Percentiles rank a stretch among this genome's conserved stretches.
These are phyloP conservation scores for Schizotus pectinicornis DNA, from an alignment of 2,888 invertebrate genomes.

Conservation along the genomic window DNA sequence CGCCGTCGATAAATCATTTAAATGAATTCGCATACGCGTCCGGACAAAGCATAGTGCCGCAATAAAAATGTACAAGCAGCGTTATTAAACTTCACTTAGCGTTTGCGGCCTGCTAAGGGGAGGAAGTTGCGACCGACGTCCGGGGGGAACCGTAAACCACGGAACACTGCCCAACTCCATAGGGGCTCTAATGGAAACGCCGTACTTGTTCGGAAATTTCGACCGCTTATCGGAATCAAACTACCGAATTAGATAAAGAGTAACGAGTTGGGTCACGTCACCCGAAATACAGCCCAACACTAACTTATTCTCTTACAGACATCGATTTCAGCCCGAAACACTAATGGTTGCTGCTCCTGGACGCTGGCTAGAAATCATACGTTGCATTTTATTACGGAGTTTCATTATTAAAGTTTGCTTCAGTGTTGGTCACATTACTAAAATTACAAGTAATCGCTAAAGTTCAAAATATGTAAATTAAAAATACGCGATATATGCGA, in stretches of 20 bases:
- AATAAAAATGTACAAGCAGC: constrained; percentile 32
- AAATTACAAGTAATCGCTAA: too few relatives aligned
- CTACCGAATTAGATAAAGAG: neutral
- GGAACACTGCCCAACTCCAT: constrained; percentile 7
- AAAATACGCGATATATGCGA: too few relatives aligned
- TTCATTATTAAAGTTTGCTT: too few relatives aligned
- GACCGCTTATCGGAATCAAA: constrained; percentile 18
- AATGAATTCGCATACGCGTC: constrained; percentile 35
- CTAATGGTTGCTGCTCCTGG: too few relatives aligned
- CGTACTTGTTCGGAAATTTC: constrained; percentile 54
- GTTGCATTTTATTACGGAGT: too few relatives aligned
- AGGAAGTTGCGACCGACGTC: constrained; percentile 7
- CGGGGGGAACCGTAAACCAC: constrained; percentile 17
- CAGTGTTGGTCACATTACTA: too few relatives aligned
- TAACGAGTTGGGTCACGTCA: too few relatives aligned
- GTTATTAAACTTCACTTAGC: constrained; percentile 42
- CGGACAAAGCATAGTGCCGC: constrained; percentile 5
- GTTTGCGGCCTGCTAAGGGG: constrained; percentile 23
- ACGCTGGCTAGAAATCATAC: too few relatives aligned
- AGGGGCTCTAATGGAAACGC: constrained; percentile 38
- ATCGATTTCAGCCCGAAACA: too few relatives aligned
- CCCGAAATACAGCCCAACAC: too few relatives aligned
- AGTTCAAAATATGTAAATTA: too few relatives aligned
- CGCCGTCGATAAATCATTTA: constrained; percentile 44
- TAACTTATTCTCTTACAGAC: too few relatives aligned